phyloP scores from a whole-genome alignment of 2,113 vertebrate genomes.

The Mus pahari region DNA sequence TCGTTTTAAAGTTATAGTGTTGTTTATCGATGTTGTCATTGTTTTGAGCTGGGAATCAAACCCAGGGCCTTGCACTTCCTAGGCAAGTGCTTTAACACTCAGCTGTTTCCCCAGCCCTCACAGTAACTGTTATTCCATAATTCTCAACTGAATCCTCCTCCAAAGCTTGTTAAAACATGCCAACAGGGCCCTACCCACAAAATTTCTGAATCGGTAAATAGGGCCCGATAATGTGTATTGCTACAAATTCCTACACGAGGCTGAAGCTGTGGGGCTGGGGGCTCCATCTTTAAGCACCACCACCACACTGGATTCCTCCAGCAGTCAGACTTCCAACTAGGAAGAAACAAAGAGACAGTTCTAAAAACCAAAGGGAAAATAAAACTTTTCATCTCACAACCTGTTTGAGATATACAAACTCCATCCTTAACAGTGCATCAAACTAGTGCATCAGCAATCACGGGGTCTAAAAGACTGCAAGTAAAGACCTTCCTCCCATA shows the following conservation, averaged over 20 bases:
- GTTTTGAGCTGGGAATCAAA: background rate
- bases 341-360: background rate
- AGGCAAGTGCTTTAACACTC: background rate
- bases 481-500: background rate
- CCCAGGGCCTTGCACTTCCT: background rate
- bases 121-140: background rate
- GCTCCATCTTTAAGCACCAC: background rate
- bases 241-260: background rate
- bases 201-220: background rate
- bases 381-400: background rate
- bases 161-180: background rate
- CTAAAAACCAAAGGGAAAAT: background rate
- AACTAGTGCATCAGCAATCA: constrained; percentile 3
- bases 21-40: background rate
- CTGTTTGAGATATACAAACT: background rate
- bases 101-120: background rate
- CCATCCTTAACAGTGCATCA: background rate
- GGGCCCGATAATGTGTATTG: background rate
- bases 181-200: accelerated
- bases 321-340: background rate
- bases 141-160: background rate
- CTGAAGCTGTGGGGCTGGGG: background rate
- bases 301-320: background rate
- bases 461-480: background rate
- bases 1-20: background rate